These are phyloP conservation scores for Eupeodes corollae DNA, from an alignment of 1,140 invertebrate genomes.

Conservation along the genomic window DNA sequence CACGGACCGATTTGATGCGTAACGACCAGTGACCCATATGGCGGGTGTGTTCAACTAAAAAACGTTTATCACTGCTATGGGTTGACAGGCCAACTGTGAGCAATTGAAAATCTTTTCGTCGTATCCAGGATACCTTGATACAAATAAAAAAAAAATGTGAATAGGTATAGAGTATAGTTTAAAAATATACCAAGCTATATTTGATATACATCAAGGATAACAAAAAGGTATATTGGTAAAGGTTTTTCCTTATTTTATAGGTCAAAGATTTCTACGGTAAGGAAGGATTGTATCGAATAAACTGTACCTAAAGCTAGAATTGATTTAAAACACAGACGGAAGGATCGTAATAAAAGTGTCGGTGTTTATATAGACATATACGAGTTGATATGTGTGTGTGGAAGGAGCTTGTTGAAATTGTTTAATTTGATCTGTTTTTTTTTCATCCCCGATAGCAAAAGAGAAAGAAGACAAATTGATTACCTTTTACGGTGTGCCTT, in stretches of 20 bases:
- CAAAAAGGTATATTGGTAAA: not conserved
- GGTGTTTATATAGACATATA: too few species aligned
- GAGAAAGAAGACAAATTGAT: too few species aligned
- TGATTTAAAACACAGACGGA: too few species aligned
- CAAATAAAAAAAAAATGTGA: not conserved
- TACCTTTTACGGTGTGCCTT: too few species aligned
- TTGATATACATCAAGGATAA: too few species aligned
- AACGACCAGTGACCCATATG: conserved; percentile 62
- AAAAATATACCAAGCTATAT: not conserved
- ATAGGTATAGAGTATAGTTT: too few species aligned
- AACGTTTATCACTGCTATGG: conserved; percentile 60
- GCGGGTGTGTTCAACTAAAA: conserved; percentile 68
- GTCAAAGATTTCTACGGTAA: not conserved
- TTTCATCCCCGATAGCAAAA: too few species aligned
- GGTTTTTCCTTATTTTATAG: not conserved
- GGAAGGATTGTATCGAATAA: not conserved
- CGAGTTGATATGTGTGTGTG: too few species aligned
- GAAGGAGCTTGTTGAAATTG: too few species aligned
- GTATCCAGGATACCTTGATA: conserved; percentile 57
- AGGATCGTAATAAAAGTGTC: too few species aligned
- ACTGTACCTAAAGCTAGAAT: too few species aligned
- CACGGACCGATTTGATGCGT: conserved; percentile 57
- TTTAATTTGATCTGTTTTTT: too few species aligned
- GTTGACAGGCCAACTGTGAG: conserved; percentile 60
- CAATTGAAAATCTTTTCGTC: conserved; percentile 56